Evolutionary conservation across 2,888 invertebrate species (phyloP), one percentile per base, ranked within the genome.

Genomic region (Liodrosophila aerea): DNA sequence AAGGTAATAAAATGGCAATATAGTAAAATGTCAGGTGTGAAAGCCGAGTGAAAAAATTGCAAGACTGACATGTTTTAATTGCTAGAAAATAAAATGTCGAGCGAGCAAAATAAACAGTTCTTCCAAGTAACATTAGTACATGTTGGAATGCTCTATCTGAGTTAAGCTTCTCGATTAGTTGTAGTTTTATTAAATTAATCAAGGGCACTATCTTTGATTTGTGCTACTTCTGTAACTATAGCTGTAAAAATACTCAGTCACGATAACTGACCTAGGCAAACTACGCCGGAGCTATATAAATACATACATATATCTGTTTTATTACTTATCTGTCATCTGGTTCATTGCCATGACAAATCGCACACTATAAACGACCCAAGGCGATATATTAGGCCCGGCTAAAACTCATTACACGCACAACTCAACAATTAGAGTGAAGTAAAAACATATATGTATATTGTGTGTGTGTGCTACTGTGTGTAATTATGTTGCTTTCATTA

Each of bases 401-500:
- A 12, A 13, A 29, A 47, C 49, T 39, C 27, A 57, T 45, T 43
- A 49, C 34, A 46, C 51, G 39, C 46, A 43, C 37, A 47, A 34
- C 37, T 45, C 33, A 40, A 49, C 44, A 65, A 57, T 27, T 36
- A 31, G 30, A n/a, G 11, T 36, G 13, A 11, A 33, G 13, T 29
- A 54, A 44, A 2, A 22, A 22, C 5, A 22, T 22, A 22, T 22
- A 22, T 22, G 5, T 22, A 22, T 39, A 50, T 43, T 53, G 40
- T 56, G 27, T 47, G 46, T 50, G 37, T 54, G 29, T 45, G n/a
- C n/a, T n/a, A n/a, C n/a, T 37, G 43, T 41, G 30, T 11, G 34
- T 61, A 67, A 67, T 65, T 65, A 65, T 60, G 41, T 57, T 60
- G 60, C 51, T 52, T 60, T 52, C 46, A 64, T 56, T 56, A 64